Evolutionary conservation across 2,113 vertebrate genomes (phyloP).

Genomic region (Brachypteracias leptosomus): DNA sequence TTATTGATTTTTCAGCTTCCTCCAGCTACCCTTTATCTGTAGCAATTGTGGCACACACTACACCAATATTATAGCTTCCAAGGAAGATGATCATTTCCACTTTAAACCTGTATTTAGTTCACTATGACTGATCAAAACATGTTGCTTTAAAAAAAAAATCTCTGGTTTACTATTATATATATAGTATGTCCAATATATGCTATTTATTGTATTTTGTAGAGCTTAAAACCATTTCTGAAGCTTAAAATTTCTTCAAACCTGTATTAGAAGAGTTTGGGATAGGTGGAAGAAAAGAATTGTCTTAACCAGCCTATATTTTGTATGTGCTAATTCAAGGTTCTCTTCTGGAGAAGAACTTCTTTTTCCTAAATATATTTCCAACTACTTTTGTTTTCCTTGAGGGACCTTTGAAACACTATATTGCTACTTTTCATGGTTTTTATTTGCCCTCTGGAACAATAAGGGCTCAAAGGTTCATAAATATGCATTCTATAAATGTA

Average conservation of each 20-base stretch:
- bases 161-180: constrained; percentile 30
- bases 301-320: constrained; percentile 21
- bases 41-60: background rate
- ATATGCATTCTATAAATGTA: constrained; percentile 87
- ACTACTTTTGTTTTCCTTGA: constrained; percentile 83
- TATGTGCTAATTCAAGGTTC: constrained; percentile 58
- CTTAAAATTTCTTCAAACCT: constrained; percentile 59
- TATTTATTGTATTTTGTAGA: constrained; percentile 25
- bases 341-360: constrained; percentile 59
- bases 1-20: constrained; percentile 16
- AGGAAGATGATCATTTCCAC: background rate
- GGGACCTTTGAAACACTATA: constrained; percentile 85
- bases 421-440: constrained; percentile 87
- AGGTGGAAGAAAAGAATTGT: background rate
- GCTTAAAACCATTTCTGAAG: constrained; percentile 53
- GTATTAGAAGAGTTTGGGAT: background rate
- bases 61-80: background rate
- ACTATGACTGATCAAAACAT: background rate
- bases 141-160: constrained; percentile 44
- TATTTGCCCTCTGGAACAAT: constrained; percentile 87
- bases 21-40: constrained; percentile 5
- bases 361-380: constrained; percentile 78
- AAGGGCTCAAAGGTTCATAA: constrained; percentile 88
- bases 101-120: background rate
- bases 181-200: background rate